phyloP scores from a whole-genome alignment of 2,888 invertebrate genomes.

The Coenonympha glycerion region DNA sequence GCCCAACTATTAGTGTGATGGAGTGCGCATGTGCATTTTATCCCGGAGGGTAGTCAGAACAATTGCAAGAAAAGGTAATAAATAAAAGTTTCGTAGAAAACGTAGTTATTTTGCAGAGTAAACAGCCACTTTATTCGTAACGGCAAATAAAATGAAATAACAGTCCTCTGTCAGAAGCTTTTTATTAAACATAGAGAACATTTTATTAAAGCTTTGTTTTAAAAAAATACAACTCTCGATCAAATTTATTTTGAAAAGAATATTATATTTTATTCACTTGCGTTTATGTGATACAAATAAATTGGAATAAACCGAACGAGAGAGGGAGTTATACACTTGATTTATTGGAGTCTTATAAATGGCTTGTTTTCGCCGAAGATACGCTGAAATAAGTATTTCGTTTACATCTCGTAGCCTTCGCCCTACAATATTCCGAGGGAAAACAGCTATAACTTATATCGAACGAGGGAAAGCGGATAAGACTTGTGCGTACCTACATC shows the following conservation, averaged over 20 bases:
- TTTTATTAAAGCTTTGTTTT: too few relatives aligned
- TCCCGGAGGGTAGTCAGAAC: slow-evolving; percentile 43
- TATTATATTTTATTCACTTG: neutral
- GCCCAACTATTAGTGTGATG: slow-evolving; percentile 42
- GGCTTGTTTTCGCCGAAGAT: slow-evolving; percentile 62
- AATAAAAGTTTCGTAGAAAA: slow-evolving; percentile 5
- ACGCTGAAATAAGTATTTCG: slow-evolving; percentile 59
- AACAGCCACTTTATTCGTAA: slow-evolving; percentile 3
- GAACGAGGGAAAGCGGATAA: slow-evolving; percentile 35
- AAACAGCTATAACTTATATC: slow-evolving; percentile 62
- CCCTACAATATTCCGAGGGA: slow-evolving; percentile 55
- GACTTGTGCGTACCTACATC: neutral
- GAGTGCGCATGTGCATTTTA: slow-evolving; percentile 41
- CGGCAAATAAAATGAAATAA: neutral
- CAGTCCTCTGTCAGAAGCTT: neutral
- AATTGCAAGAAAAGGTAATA: slow-evolving; percentile 53
- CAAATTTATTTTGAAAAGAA: neutral
- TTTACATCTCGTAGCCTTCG: slow-evolving; percentile 47
- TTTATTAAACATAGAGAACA: neutral
- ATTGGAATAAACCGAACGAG: slow-evolving; percentile 13
- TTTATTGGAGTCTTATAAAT: slow-evolving; percentile 57
- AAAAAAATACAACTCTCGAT: too few relatives aligned
- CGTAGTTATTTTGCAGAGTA: slow-evolving; percentile 3
- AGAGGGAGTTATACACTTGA: slow-evolving; percentile 39
- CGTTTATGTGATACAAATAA: slow-evolving; percentile 1